A percentile compares a stretch with the other conserved stretches of the same genome.
phyloP scores from a whole-genome alignment of 1,140 invertebrate genomes.

The Sitobion miscanthi region DNA sequence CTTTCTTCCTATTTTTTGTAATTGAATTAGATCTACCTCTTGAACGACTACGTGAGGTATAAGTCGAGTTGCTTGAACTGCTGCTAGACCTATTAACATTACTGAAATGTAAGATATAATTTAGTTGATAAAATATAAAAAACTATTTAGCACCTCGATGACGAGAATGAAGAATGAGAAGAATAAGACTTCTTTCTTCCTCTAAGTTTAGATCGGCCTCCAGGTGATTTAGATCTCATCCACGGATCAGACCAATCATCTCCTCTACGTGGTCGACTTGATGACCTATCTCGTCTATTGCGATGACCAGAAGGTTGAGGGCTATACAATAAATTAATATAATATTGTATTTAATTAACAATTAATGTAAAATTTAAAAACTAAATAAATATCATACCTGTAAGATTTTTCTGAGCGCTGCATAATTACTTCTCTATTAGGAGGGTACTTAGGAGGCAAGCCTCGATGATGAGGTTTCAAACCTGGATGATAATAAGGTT shows the following conservation, averaged over 20 bases:
- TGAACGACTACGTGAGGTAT: constrained; percentile 65
- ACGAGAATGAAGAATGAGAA: constrained; percentile 78
- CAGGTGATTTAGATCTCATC: constrained; percentile 79
- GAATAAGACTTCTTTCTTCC: constrained; percentile 72
- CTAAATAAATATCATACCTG: constrained; percentile 54
- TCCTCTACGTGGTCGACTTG: constrained; percentile 64
- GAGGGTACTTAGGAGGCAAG: constrained; percentile 47
- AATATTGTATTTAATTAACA: not conserved
- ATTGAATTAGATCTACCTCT: constrained; percentile 61
- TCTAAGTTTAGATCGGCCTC: constrained; percentile 64
- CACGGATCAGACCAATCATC: constrained; percentile 94
- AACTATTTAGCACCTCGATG: constrained; percentile 68
- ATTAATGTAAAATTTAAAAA: not conserved
- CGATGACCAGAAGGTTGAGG: constrained; percentile 55
- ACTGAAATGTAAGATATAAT: not conserved
- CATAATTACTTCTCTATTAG: constrained; percentile 74
- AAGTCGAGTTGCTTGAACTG: constrained; percentile 66
- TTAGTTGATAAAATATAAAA: not conserved
- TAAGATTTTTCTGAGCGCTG: constrained; percentile 69
- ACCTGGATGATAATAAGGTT: constrained; percentile 49
- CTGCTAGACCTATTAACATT: constrained; percentile 65
- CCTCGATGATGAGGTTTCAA: constrained; percentile 53
- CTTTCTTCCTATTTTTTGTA: constrained; percentile 58
- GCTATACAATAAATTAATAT: constrained; percentile 12
- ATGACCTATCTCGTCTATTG: constrained; percentile 55